Base-by-base conservation (phyloP, 2,113 vertebrate genomes). In the Eulemur macaco region DNA sequence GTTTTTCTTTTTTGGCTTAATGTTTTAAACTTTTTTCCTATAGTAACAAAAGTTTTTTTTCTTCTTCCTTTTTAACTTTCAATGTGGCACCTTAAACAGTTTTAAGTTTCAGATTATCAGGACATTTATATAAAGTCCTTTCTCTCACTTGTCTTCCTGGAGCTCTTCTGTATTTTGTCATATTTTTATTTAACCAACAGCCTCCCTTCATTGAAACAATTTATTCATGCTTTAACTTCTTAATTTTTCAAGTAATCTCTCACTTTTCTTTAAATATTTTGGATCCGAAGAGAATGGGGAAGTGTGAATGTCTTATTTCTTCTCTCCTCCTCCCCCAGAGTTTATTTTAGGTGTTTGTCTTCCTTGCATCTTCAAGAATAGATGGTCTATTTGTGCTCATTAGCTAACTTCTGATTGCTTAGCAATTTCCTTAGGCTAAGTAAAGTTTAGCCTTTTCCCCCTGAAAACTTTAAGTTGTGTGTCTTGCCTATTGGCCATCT, bases 301-400 rank as follows among this genome's bases (percentile, higher is more conserved):
- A 78, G 71, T 97, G 82, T 68, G 81, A 95, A 47, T 56, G 39
- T 92, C 64, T 23, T 47, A 86, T 73, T 76, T 69, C 89, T 92
- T 78, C 45, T 86, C 87, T 89, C 37, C 71, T 93, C 73, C 63
- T 93, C 94, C 90, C 52, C 81, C 81, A 74, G 84, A 89, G n/a
- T 86, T 86, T 97, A 96, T 96, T 95, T 97, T 94, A 58, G 66
- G 86, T 68, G 37, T 80, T 92, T 95, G 87, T 71, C 78, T 91
- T 81, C 68, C 58, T 58, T 17, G 66, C 94, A 64, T 89, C 89
- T 96, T 95, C 96, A 95, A 94, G 96, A 97, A 97, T 87, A 92
- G 95, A 96, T 52, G 71, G 77, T 94, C 92, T 95, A 76, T 97
- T 93, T 96, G 63, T 80, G 63, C 78, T 96, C 68, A 73, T 95